phyloP scores from a whole-genome alignment of 1,140 invertebrate species.

The Microvelia longipes region DNA sequence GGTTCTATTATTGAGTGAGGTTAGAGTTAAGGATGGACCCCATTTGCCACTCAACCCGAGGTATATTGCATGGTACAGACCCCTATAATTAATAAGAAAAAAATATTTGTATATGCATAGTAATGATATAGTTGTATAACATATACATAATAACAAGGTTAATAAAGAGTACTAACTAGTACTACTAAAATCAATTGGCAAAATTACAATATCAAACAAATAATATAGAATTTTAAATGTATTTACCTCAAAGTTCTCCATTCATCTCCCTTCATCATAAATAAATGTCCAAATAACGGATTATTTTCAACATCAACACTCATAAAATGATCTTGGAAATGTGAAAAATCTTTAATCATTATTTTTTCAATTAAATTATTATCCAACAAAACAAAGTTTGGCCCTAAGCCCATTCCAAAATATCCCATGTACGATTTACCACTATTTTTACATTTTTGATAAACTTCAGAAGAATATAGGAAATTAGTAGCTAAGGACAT shows the following conservation, averaged over 20 bases:
- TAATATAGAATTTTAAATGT: too few relatives aligned
- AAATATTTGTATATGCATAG: too few relatives aligned
- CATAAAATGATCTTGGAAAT: conserved; percentile 23
- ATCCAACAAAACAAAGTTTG: conserved; percentile 25
- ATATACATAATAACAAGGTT: too few relatives aligned
- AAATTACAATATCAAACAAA: too few relatives aligned
- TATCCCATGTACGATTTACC: not conserved
- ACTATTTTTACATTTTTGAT: not conserved
- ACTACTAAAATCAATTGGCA: too few relatives aligned
- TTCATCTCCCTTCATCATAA: conserved; percentile 17
- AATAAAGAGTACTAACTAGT: too few relatives aligned
- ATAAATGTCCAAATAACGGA: conserved; percentile 11
- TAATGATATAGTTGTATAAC: too few relatives aligned
- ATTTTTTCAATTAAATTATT: conserved; percentile 26
- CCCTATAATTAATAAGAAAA: too few relatives aligned
- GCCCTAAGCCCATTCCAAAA: not conserved
- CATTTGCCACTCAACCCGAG: too few relatives aligned
- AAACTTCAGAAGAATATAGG: not conserved
- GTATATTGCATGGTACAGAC: too few relatives aligned
- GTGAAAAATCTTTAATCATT: conserved; percentile 27
- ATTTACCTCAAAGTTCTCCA: conserved; percentile 35
- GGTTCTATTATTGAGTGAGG: too few relatives aligned
- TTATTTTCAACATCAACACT: conserved; percentile 13
- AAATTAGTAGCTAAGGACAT: not conserved
- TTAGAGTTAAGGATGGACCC: too few relatives aligned